Evolutionary conservation across 1,140 invertebrate species (phyloP), one percentile per base, ranked within the genome.

Genomic region (Zaprionus davidi): DNA sequence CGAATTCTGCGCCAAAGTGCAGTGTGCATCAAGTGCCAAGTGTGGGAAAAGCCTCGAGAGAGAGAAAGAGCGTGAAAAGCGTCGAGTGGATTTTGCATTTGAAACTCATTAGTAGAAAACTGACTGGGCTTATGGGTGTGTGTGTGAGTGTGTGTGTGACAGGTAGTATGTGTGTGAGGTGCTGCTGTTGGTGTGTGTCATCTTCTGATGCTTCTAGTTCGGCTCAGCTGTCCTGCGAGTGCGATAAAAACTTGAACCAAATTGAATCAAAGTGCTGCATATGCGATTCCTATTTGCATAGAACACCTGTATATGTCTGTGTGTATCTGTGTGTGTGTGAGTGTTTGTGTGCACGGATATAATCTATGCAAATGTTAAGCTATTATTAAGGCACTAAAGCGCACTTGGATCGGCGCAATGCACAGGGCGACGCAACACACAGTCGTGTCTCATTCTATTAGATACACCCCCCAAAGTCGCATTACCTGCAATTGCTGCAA

Each of bases 381-480:
- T 79, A 88, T 87, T 88, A 87, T 88, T 81, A 83, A 88, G 78
- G 82, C 78, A 78, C 71, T 81, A 72, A 77, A 76, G 71, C 75
- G 73, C 76, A 53, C 72, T 79, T 69, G 79, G 76, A 79, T 75
- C 67, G 60, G 59, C 34, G 65, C 44, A 73, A 26, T 59, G 49
- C 67, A 66, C 66, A 76, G 53, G 15, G 46, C 51, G 59, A 46
- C 24, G 15, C 28, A 46, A 74, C 12, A 38, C 36, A 44, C 73
- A 76, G 51, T 69, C 11, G 12, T 55, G 68, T 60, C 44, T 51
- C 46, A 7, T 41, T 41, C 11, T 28, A 71, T 71, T 71, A 31
- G 58, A 13, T n/a, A 62, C 49, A 56, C 57, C 5, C 51, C 6
- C 2, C 7, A 13, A 17, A 17, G n/a, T 28, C 26, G 26, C 26